These are phyloP conservation scores for Crossocerus cetratus DNA, from an alignment of 2,888 invertebrate genomes.

Conservation along the genomic window DNA sequence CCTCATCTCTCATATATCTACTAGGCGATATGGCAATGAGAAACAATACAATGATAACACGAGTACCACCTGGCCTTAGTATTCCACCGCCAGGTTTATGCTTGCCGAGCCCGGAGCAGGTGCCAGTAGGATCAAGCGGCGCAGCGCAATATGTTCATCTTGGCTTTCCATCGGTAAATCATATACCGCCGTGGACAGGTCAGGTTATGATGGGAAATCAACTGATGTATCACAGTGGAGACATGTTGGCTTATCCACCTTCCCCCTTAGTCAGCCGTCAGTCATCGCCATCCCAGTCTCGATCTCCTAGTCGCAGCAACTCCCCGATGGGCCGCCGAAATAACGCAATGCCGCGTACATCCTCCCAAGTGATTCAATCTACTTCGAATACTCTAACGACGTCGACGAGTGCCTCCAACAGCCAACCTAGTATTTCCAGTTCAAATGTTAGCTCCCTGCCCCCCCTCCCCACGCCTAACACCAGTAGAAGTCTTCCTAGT, in stretches of 20 bases:
- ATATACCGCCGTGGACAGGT: constrained; percentile 72
- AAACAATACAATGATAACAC: constrained; percentile 68
- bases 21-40: constrained; percentile 71
- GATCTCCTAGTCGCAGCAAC: constrained; percentile 74
- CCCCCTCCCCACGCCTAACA: constrained; percentile 59
- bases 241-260: constrained; percentile 77
- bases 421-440: constrained; percentile 71
- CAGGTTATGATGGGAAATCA: constrained; percentile 74
- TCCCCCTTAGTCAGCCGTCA: constrained; percentile 86
- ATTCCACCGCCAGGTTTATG: constrained; percentile 73
- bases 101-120: constrained; percentile 71
- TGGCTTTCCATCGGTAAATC: constrained; percentile 72
- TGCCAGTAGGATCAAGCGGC: constrained; percentile 66
- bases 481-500: constrained; percentile 61
- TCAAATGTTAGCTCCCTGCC: constrained; percentile 67
- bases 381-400: constrained; percentile 66
- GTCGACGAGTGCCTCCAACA: constrained; percentile 67
- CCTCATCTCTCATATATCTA: too few relatives aligned
- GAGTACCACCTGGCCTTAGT: constrained; percentile 70
- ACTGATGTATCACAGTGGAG: constrained; percentile 71
- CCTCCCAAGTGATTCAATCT: constrained; percentile 66
- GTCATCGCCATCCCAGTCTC: constrained; percentile 88
- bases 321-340: constrained; percentile 72
- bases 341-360: constrained; percentile 77
- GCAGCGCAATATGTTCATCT: constrained; percentile 69